These are phyloP conservation scores for Lytechinus variegatus DNA, from an alignment of 35 echinoderm and acorn worm genomes.

Conservation along the genomic window DNA sequence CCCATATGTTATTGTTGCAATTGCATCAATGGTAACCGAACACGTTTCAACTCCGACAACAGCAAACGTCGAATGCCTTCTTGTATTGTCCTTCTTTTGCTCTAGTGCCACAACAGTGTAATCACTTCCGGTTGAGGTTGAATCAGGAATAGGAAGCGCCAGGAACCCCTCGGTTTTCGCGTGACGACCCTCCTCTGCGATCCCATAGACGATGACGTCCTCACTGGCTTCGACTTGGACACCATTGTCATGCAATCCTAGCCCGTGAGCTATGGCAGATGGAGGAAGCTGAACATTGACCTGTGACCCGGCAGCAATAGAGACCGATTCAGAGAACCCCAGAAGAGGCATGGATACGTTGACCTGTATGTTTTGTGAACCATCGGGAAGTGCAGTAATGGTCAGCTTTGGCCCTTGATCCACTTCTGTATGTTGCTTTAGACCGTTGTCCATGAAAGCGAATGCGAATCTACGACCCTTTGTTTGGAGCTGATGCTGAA, in stretches of 20 bases:
- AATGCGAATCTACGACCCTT: slow-evolving; percentile 23
- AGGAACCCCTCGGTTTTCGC: slow-evolving; percentile 9
- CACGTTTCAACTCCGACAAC: background rate
- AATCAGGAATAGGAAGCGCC: background rate
- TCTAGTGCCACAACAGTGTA: background rate
- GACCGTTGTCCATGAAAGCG: slow-evolving; percentile 48
- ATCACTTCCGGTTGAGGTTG: background rate
- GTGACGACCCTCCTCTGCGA: slow-evolving; percentile 14
- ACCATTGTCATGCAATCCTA: background rate
- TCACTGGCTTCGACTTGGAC: slow-evolving; percentile 30
- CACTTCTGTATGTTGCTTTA: background rate
- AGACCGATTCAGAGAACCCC: background rate
- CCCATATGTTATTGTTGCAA: background rate
- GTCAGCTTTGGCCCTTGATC: slow-evolving; percentile 16
- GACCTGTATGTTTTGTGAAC: background rate
- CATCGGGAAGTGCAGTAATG: slow-evolving; percentile 11
- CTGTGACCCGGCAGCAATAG: background rate
- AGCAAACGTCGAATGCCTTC: background rate
- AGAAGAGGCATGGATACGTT: slow-evolving; percentile 29
- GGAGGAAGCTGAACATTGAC: background rate
- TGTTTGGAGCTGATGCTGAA: background rate
- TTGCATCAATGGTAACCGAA: background rate
- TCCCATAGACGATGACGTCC: slow-evolving; percentile 22
- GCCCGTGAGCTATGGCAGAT: background rate
- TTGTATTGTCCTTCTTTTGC: background rate